A percentile compares a stretch with the other conserved stretches of the same genome.
phyloP scores from a whole-genome alignment of 2,888 invertebrate genomes.

The Antheraea yamamai region DNA sequence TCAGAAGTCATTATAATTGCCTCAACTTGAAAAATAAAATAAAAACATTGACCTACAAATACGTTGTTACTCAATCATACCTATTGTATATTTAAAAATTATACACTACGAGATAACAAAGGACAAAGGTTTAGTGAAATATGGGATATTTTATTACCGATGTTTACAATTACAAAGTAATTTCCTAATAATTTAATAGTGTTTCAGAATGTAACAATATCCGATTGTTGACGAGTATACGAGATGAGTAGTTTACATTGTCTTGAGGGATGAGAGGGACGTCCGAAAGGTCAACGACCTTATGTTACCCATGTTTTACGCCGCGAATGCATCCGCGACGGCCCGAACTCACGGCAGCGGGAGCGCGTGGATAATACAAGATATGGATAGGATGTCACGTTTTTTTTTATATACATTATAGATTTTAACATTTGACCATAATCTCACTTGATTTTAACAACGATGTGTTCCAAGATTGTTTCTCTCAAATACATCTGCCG shows the following conservation, averaged over 20 bases:
- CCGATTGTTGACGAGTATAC: conserved; percentile 33
- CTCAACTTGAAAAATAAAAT: too few species aligned
- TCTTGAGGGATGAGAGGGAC: conserved; percentile 21
- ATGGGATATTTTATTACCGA: conserved; percentile 22
- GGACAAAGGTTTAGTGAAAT: conserved; percentile 25
- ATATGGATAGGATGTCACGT: conserved; percentile 10
- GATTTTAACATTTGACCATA: not conserved
- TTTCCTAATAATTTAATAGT: conserved; percentile 40
- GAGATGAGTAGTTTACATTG: conserved; percentile 15
- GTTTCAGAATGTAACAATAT: conserved; percentile 45
- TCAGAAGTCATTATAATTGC: too few species aligned
- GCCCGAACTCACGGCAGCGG: conserved; percentile 24
- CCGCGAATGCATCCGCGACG: conserved; percentile 50
- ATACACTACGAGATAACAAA: not conserved
- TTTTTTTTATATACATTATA: not conserved
- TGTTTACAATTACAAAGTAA: conserved; percentile 27
- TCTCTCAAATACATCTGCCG: not conserved
- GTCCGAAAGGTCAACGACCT: conserved; percentile 41
- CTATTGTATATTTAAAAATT: not conserved
- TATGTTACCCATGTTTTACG: conserved; percentile 52
- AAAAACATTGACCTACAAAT: too few species aligned
- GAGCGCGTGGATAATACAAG: conserved; percentile 13
- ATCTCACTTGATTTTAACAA: not conserved
- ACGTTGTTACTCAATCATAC: not conserved
- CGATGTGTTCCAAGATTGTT: not conserved